Evolutionary conservation across 2,888 invertebrate species (phyloP).

Genomic region (Allacma fusca): DNA sequence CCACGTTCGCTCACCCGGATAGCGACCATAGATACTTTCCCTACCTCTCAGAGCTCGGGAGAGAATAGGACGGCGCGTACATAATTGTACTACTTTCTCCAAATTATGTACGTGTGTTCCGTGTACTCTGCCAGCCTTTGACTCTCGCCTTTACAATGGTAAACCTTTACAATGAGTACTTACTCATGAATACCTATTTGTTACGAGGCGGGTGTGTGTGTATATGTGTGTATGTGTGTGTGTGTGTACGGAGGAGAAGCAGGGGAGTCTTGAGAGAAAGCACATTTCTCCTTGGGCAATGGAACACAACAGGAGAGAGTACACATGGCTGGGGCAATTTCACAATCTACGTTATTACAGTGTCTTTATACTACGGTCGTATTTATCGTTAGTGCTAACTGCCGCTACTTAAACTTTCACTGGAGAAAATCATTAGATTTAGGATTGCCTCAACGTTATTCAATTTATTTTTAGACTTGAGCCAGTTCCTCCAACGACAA

Average conservation of each 20-base stretch:
- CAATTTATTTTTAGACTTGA: neutral
- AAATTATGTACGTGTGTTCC: no score
- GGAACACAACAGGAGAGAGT: neutral
- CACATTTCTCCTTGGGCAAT: slow-evolving; percentile 1
- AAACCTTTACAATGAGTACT: slow-evolving; percentile 10
- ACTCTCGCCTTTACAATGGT: no score
- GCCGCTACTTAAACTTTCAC: slow-evolving; percentile 4
- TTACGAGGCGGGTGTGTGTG: neutral
- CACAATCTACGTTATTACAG: neutral
- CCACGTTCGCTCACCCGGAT: neutral
- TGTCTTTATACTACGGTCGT: neutral
- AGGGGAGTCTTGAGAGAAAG: neutral
- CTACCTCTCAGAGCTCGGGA: neutral
- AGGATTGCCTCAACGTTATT: slow-evolving; percentile 1
- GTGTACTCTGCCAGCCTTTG: no score
- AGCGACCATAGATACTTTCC: neutral
- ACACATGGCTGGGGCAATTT: neutral
- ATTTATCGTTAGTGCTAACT: slow-evolving; percentile 8
- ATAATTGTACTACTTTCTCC: no score
- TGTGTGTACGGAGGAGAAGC: no score
- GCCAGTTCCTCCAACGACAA: no score
- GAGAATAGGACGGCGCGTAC: no score
- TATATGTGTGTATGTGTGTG: no score
- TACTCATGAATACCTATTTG: slow-evolving; percentile 16
- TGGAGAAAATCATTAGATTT: neutral